These are phyloP conservation scores for Dicyrtomina minuta DNA, from an alignment of 2,888 invertebrate genomes.

Conservation along the genomic window DNA sequence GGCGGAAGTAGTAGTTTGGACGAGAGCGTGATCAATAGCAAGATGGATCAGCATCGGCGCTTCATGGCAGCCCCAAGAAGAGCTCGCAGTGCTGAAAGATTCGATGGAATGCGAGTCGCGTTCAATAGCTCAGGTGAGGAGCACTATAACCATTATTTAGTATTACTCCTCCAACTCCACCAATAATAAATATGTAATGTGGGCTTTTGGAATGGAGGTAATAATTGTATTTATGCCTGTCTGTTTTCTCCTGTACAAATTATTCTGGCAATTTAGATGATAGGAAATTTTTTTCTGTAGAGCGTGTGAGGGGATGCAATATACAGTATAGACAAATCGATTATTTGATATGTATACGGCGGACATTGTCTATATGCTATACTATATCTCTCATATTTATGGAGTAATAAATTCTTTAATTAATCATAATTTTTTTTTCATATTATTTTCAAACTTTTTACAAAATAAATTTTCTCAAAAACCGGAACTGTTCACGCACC, in stretches of 20 bases:
- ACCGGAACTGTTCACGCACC: too few relatives aligned
- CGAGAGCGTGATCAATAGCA: constrained; percentile 46
- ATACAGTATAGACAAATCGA: background rate
- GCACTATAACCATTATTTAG: background rate
- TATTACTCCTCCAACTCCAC: too few relatives aligned
- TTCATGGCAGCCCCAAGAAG: constrained; percentile 50
- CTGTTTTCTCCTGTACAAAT: background rate
- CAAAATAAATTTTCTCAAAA: too few relatives aligned
- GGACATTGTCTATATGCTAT: too few relatives aligned
- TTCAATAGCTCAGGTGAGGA: constrained; percentile 47
- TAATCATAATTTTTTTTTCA: too few relatives aligned
- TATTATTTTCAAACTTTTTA: too few relatives aligned
- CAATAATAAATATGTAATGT: too few relatives aligned
- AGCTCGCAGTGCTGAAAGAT: constrained; percentile 54
- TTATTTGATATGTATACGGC: background rate
- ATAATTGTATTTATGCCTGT: background rate
- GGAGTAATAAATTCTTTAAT: too few relatives aligned
- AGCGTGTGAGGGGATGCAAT: background rate
- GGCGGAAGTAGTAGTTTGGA: constrained; percentile 45
- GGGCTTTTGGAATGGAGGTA: too few relatives aligned
- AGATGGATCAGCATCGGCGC: constrained; percentile 41
- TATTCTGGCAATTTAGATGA: background rate
- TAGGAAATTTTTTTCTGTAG: background rate
- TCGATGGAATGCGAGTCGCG: constrained; percentile 54
- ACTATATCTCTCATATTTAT: too few relatives aligned